Conservation (phyloP, 2,113 vertebrate genomes). For the Campylomormyrus tamandua region DNA sequence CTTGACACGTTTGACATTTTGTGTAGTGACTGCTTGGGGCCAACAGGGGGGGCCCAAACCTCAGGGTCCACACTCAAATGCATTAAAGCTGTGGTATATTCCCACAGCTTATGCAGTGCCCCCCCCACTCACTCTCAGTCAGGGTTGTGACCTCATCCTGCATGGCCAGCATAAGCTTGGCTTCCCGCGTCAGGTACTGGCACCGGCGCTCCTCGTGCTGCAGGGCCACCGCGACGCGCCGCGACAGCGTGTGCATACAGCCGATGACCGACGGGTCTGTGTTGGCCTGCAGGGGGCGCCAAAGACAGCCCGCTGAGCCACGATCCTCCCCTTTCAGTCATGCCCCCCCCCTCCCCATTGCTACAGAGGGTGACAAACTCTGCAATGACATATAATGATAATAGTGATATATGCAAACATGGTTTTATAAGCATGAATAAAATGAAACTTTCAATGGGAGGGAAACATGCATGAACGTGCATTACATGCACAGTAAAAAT, state of each 20-base stretch:
- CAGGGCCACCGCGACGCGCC: constrained; percentile 84
- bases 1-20: neutral
- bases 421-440: neutral
- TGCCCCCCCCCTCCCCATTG: neutral
- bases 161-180: constrained; percentile 89
- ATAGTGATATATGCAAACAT: neutral
- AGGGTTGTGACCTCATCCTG: constrained; percentile 89
- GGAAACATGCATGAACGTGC: neutral
- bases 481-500: neutral
- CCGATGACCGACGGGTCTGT: constrained; percentile 85
- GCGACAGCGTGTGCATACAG: constrained; percentile 89
- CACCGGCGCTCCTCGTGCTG: constrained; percentile 95
- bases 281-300: constrained; percentile 66
- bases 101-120: too few relatives aligned
- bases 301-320: neutral
- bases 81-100: neutral
- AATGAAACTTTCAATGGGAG: neutral
- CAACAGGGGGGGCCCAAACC: neutral
- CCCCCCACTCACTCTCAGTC: constrained; percentile 73
- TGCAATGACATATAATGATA: neutral
- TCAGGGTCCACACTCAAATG: neutral
- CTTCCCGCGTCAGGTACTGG: constrained; percentile 91
- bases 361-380: neutral
- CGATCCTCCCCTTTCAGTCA: neutral
- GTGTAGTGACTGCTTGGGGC: neutral